Evolutionary conservation across 2,888 invertebrate species (phyloP).

Genomic region (Hartigia nigra): DNA sequence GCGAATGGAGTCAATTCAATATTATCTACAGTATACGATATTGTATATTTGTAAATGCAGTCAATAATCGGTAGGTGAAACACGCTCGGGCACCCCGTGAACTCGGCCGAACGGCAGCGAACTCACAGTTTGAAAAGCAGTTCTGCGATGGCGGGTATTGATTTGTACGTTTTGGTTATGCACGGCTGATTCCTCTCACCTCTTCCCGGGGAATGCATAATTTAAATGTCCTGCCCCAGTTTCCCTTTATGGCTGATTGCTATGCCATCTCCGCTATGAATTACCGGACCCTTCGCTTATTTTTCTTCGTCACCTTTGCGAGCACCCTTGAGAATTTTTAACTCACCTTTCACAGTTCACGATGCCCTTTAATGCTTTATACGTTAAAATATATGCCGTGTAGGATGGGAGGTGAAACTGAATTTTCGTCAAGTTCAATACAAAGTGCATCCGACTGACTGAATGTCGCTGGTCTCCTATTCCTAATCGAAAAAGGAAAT

Average conservation of each 20-base stretch:
- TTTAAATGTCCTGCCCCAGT: constrained; percentile 54
- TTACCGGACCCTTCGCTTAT: constrained; percentile 49
- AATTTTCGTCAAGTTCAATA: too few species aligned
- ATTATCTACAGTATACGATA: not conserved
- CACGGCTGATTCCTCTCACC: constrained; percentile 26
- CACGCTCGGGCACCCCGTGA: constrained; percentile 12
- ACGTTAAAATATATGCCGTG: too few species aligned
- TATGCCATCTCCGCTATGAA: constrained; percentile 47
- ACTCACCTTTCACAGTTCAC: not conserved
- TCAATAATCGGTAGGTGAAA: constrained; percentile 24
- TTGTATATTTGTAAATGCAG: constrained; percentile 15
- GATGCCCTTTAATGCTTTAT: not conserved
- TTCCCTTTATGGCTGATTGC: constrained; percentile 49
- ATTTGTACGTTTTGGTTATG: constrained; percentile 20
- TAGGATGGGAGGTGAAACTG: too few species aligned
- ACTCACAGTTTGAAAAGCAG: constrained; percentile 9
- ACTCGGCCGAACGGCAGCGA: not conserved
- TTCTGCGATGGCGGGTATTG: constrained; percentile 12
- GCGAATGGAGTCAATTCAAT: not conserved
- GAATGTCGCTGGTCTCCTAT: too few species aligned
- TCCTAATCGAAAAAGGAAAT: too few species aligned
- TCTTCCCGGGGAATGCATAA: constrained; percentile 49
- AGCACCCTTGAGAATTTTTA: constrained; percentile 42
- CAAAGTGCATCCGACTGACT: too few species aligned
- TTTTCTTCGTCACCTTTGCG: constrained; percentile 29